These are phyloP conservation scores for Hypercompe scribonia DNA, from an alignment of 2,888 invertebrate genomes.

Conservation along the genomic window DNA sequence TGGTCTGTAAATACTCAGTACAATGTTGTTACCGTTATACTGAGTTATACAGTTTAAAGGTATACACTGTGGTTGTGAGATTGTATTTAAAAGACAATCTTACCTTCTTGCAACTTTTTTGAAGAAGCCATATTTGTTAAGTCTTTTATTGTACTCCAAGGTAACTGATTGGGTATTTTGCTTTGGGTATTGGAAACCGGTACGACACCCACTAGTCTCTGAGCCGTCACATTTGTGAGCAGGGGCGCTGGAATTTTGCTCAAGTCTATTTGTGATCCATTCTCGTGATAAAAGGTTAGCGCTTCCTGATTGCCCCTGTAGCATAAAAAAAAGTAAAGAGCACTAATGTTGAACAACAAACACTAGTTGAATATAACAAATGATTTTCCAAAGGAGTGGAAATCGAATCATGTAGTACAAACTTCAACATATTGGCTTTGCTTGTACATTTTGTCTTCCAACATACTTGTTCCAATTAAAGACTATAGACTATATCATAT, in stretches of 20 bases:
- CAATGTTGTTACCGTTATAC: neutral
- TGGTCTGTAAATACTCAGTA: neutral
- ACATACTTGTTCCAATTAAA: no score
- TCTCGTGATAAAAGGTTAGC: conserved; percentile 71
- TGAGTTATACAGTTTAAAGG: neutral
- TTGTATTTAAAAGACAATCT: neutral
- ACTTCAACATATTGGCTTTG: neutral
- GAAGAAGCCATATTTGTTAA: conserved; percentile 33
- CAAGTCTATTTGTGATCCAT: conserved; percentile 71
- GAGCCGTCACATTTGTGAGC: conserved; percentile 76
- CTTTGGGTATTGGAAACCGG: conserved; percentile 46
- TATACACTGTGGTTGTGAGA: neutral
- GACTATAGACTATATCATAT: no score
- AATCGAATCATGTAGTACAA: neutral
- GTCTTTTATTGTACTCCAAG: conserved; percentile 55
- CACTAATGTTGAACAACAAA: neutral
- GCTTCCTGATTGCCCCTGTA: conserved; percentile 74
- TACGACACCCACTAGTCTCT: conserved; percentile 70
- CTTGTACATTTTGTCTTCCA: no score
- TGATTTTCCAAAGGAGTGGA: neutral
- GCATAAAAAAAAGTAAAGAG: conserved; percentile 10
- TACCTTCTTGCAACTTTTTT: conserved; percentile 14
- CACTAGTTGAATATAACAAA: neutral
- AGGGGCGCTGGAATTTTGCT: conserved; percentile 66
- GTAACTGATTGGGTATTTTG: conserved; percentile 28